Evolutionary conservation across 2,797 vertebrate species (phyloP).

Genomic region (Calcarius lapponicus): DNA sequence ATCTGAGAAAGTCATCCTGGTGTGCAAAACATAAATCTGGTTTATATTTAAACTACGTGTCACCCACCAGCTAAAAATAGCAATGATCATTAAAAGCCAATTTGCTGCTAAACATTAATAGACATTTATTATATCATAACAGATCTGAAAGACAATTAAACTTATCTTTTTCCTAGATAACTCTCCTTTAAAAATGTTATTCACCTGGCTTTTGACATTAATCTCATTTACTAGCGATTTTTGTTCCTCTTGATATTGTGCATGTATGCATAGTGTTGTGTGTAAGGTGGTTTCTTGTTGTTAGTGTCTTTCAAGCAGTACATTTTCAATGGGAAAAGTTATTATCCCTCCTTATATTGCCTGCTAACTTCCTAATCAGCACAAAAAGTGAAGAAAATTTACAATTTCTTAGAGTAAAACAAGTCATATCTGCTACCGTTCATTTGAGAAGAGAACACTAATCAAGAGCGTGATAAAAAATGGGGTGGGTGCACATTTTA

Average conservation of each 20-base stretch:
- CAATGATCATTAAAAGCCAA: constrained; percentile 68
- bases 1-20: constrained; percentile 37
- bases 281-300: neutral
- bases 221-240: neutral
- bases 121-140: constrained; percentile 65
- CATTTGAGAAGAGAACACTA: neutral
- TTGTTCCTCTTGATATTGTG: neutral
- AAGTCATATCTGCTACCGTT: neutral
- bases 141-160: constrained; percentile 67
- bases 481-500: neutral
- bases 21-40: constrained; percentile 67
- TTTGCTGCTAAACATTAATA: constrained; percentile 73
- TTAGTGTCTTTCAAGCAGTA: neutral
- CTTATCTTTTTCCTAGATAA: constrained; percentile 52
- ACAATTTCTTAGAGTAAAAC: neutral
- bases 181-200: constrained; percentile 43
- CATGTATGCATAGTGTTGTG: neutral
- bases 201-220: neutral
- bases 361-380: neutral
- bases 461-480: neutral
- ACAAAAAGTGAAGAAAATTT: neutral
- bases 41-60: constrained; percentile 61
- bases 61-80: constrained; percentile 66
- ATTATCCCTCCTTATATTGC: neutral
- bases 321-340: neutral